Conservation (phyloP, 1,140 invertebrate species). For the Drosophila pectinifera region DNA sequence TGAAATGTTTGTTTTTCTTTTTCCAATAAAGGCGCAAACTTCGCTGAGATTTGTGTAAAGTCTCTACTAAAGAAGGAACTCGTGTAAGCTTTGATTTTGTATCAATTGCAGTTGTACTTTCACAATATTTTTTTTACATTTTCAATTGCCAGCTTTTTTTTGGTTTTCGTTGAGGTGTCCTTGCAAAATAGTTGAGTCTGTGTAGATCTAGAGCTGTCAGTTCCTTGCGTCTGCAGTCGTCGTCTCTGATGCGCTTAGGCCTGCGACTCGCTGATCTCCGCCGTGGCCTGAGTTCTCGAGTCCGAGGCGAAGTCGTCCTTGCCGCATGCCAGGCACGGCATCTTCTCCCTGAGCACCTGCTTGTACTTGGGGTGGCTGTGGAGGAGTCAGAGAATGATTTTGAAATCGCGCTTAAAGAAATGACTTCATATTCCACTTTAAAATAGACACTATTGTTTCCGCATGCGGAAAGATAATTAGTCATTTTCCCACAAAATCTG, state of each 20-base stretch:
- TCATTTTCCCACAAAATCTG: slow-evolving; percentile 5
- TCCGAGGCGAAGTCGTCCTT: slow-evolving; percentile 86
- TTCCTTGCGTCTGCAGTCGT: slow-evolving; percentile 71
- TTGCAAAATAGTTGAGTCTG: slow-evolving; percentile 60
- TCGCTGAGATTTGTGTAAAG: slow-evolving; percentile 42
- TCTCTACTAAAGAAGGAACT: neutral
- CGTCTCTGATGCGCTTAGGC: slow-evolving; percentile 61
- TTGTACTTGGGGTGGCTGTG: slow-evolving; percentile 91
- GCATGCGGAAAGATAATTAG: slow-evolving; percentile 1
- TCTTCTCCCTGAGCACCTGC: slow-evolving; percentile 85
- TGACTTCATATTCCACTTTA: neutral
- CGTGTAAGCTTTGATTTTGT: slow-evolving; percentile 58
- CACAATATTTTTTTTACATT: slow-evolving; percentile 56
- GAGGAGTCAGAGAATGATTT: no score
- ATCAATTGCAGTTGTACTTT: slow-evolving; percentile 73
- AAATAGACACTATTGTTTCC: no score
- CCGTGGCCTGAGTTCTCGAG: slow-evolving; percentile 73
- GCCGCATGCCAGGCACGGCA: slow-evolving; percentile 86
- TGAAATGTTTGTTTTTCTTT: slow-evolving; percentile 64
- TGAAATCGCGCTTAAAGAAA: no score
- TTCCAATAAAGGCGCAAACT: slow-evolving; percentile 60
- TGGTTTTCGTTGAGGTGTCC: slow-evolving; percentile 46
- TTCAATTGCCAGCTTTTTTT: slow-evolving; percentile 70
- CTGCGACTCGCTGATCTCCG: slow-evolving; percentile 80
- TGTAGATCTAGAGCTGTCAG: slow-evolving; percentile 62